phyloP scores from a whole-genome alignment of 2,888 invertebrate genomes.

The Dioctria rufipes region DNA sequence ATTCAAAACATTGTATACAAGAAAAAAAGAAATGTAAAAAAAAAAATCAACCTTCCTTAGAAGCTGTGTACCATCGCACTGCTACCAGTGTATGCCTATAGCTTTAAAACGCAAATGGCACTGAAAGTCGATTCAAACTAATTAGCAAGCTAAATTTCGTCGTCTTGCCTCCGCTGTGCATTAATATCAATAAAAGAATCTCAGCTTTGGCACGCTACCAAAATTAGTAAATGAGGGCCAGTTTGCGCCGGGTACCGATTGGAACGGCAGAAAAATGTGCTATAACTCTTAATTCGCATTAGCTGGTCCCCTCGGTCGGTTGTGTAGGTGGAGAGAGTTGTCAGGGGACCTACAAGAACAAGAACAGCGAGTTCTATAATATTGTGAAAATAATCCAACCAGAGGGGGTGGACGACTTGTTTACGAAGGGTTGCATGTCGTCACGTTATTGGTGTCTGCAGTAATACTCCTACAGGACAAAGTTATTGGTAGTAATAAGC shows the following conservation, averaged over 20 bases:
- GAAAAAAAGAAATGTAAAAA: neutral
- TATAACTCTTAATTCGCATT: slow-evolving; percentile 62
- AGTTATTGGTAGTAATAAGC: slow-evolving; percentile 57
- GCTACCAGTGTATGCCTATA: neutral
- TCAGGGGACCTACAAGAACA: slow-evolving; percentile 5
- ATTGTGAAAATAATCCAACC: neutral
- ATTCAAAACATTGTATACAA: no score
- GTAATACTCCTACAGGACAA: slow-evolving; percentile 57
- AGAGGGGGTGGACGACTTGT: slow-evolving; percentile 10
- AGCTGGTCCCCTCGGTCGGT: slow-evolving; percentile 61
- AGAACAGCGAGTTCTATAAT: neutral
- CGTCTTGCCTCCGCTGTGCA: slow-evolving; percentile 53
- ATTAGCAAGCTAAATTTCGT: slow-evolving; percentile 45
- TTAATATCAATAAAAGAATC: slow-evolving; percentile 60
- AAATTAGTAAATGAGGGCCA: slow-evolving; percentile 60
- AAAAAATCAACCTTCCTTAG: neutral
- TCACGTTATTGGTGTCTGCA: slow-evolving; percentile 68
- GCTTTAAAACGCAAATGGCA: slow-evolving; percentile 35
- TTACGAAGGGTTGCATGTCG: slow-evolving; percentile 68
- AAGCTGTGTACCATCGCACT: neutral
- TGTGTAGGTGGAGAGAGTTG: slow-evolving; percentile 62
- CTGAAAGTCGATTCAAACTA: slow-evolving; percentile 48
- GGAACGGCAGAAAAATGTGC: slow-evolving; percentile 59
- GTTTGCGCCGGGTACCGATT: slow-evolving; percentile 59
- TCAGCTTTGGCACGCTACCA: slow-evolving; percentile 59